Percentiles rank a stretch among this genome's conserved stretches.
Conservation (phyloP, 2,888 invertebrate genomes). For the Helicoverpa assulta region DNA sequence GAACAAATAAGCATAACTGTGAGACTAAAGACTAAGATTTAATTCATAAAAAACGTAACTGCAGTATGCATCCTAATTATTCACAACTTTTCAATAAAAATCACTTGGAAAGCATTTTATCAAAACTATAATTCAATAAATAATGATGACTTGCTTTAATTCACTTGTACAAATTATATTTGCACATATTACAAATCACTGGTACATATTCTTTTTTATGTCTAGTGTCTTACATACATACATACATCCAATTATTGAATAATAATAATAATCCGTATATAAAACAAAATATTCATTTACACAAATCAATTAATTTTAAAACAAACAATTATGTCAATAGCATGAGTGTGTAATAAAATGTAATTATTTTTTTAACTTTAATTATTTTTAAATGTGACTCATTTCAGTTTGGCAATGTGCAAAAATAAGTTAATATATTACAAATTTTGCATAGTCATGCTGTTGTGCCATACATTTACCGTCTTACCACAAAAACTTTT, state of each 20-base stretch:
- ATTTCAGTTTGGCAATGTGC: too few species aligned
- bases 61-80: constrained; percentile 9
- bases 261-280: constrained; percentile 12
- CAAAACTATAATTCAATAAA: constrained; percentile 36
- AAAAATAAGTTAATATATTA: too few species aligned
- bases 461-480: too few species aligned
- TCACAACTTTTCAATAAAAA: constrained; percentile 27
- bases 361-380: too few species aligned
- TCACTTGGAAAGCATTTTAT: constrained; percentile 8
- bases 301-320: constrained; percentile 28
- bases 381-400: too few species aligned
- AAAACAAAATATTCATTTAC: constrained; percentile 14
- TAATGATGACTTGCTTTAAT: constrained; percentile 20
- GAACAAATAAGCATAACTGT: neutral
- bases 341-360: too few species aligned
- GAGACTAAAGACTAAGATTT: constrained; percentile 7
- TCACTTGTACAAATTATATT: constrained; percentile 46
- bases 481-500: too few species aligned
- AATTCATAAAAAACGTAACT: constrained; percentile 10
- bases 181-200: constrained; percentile 52
- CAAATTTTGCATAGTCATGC: too few species aligned
- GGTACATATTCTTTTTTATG: constrained; percentile 20
- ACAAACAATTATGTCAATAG: neutral
- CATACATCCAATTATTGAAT: constrained; percentile 33
- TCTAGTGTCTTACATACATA: constrained; percentile 13